phyloP scores from a whole-genome alignment of 2,888 invertebrate species.

The Aradus depressus region DNA sequence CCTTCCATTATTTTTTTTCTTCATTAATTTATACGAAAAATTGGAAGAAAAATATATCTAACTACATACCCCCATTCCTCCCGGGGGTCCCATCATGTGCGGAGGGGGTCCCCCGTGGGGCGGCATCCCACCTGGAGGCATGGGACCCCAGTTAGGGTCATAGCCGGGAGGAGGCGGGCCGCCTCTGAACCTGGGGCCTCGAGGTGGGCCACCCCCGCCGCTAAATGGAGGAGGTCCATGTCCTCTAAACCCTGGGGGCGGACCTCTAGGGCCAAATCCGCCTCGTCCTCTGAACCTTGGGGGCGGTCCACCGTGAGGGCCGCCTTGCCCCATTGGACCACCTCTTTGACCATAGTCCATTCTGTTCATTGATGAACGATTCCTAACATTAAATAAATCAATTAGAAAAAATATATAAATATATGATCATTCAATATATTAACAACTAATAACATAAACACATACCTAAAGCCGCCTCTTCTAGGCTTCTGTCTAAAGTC shows the following conservation, averaged over 20 bases:
- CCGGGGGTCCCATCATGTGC: constrained; percentile 40
- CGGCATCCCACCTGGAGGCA: constrained; percentile 29
- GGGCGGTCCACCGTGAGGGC: constrained; percentile 41
- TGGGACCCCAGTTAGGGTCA: constrained; percentile 58
- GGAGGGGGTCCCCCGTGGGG: constrained; percentile 41
- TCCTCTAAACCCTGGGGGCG: constrained; percentile 36
- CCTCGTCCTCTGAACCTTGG: constrained; percentile 28
- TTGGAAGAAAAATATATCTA: neutral
- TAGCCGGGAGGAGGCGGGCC: constrained; percentile 43
- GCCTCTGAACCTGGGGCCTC: constrained; percentile 43
- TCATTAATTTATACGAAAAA: no score
- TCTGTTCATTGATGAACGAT: constrained; percentile 18
- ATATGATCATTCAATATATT: no score
- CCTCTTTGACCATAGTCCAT: constrained; percentile 31
- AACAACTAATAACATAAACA: constrained; percentile 9
- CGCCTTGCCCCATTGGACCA: constrained; percentile 32
- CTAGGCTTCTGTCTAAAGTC: constrained; percentile 41
- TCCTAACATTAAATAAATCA: constrained; percentile 8
- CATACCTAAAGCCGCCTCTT: constrained; percentile 42
- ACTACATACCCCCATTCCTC: constrained; percentile 30
- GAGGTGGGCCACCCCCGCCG: constrained; percentile 22
- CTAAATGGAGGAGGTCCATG: constrained; percentile 34
- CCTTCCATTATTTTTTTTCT: no score
- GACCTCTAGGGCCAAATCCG: constrained; percentile 34
- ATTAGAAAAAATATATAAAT: constrained; percentile 10